These are phyloP conservation scores for Athene noctua DNA, from an alignment of 2,113 vertebrate genomes.

Conservation along the genomic window DNA sequence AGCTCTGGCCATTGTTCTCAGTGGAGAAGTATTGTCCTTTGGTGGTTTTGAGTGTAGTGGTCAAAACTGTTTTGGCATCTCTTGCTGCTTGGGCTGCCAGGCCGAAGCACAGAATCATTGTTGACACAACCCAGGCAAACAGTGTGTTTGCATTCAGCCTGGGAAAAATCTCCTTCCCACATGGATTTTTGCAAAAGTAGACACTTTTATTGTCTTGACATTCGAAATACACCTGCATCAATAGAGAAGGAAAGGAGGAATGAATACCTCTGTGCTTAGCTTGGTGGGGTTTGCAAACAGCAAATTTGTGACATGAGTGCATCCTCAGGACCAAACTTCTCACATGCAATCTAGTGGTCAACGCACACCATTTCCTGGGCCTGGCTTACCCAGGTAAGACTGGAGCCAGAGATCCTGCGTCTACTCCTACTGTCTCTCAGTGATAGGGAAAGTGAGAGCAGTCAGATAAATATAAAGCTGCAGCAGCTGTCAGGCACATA, in stretches of 20 bases:
- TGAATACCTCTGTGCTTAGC: not conserved
- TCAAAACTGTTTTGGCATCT: constrained; percentile 25
- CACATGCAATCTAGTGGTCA: rapidly evolving
- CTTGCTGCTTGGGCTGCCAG: not conserved
- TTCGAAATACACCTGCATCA: not conserved
- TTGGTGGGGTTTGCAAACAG: rapidly evolving
- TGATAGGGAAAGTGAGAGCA: not conserved
- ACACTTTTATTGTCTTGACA: not conserved
- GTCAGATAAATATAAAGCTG: not conserved
- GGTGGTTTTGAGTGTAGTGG: not conserved
- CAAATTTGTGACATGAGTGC: not conserved
- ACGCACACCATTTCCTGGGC: not conserved
- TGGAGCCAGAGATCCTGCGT: not conserved
- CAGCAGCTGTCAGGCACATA: not conserved
- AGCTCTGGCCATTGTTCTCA: not conserved
- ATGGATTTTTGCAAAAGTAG: not conserved
- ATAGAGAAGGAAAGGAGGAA: not conserved
- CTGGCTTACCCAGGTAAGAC: not conserved
- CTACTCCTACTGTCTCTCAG: not conserved
- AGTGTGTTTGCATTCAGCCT: not conserved
- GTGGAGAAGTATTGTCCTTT: not conserved
- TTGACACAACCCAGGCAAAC: not conserved
- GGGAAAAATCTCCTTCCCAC: not conserved
- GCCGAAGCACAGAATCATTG: not conserved
- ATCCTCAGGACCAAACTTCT: not conserved